Percentiles rank a stretch among this genome's conserved stretches.
phyloP scores from a whole-genome alignment of 2,888 invertebrate genomes.

The Patella caerulea region DNA sequence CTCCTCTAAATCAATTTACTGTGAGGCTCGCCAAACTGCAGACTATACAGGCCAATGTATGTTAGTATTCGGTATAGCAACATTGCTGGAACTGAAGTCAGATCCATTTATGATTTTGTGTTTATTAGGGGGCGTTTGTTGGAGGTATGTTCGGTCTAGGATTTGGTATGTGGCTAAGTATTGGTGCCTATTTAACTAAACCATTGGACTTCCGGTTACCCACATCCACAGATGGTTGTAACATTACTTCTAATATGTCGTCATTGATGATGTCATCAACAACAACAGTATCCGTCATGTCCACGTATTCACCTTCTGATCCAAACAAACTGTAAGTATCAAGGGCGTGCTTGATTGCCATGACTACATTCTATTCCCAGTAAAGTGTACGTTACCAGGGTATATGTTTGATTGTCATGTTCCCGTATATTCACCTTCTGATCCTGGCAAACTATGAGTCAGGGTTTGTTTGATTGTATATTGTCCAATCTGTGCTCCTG shows the following conservation, averaged over 20 bases:
- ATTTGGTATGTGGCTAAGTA: slow-evolving; percentile 85
- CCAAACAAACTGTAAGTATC: slow-evolving; percentile 7
- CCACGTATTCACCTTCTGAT: slow-evolving; percentile 6
- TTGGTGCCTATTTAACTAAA: slow-evolving; percentile 80
- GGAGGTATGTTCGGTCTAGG: slow-evolving; percentile 79
- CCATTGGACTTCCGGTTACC: slow-evolving; percentile 43
- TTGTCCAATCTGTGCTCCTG: no score
- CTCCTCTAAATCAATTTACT: neutral
- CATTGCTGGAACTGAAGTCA: neutral
- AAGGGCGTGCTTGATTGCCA: no score
- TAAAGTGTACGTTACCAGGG: no score
- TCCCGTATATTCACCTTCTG: no score
- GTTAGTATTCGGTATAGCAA: neutral
- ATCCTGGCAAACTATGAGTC: no score
- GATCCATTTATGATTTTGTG: neutral
- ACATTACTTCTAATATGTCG: slow-evolving; percentile 19
- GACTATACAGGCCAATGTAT: no score
- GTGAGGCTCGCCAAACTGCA: no score
- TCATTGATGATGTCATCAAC: neutral
- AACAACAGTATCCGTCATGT: neutral
- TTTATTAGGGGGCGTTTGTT: slow-evolving; percentile 78
- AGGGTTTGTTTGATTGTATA: no score
- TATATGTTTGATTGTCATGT: no score
- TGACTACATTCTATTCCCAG: no score
- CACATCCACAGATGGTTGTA: slow-evolving; percentile 37